These are phyloP conservation scores for Amyelois transitella DNA, from an alignment of 1,140 invertebrate species.

Conservation along the genomic window DNA sequence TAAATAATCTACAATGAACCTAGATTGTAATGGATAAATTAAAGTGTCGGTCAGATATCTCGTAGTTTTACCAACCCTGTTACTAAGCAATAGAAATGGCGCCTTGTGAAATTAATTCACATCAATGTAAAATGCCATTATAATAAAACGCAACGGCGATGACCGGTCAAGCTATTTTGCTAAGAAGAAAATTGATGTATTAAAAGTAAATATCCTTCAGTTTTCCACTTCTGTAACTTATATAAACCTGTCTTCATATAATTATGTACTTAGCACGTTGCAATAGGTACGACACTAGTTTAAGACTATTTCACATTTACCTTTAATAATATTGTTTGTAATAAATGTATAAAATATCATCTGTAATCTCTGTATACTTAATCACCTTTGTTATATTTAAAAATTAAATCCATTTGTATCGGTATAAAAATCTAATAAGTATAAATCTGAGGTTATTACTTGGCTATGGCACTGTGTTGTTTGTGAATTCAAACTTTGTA, in stretches of 20 bases:
- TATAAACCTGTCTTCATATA: slow-evolving; percentile 33
- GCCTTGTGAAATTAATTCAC: no score
- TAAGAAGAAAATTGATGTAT: slow-evolving; percentile 17
- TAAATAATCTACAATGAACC: no score
- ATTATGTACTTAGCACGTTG: slow-evolving; percentile 52
- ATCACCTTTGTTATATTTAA: slow-evolving; percentile 74
- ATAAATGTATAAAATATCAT: slow-evolving; percentile 75
- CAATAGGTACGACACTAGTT: slow-evolving; percentile 53
- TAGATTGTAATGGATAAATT: no score
- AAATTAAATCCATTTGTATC: slow-evolving; percentile 74
- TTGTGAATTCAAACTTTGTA: slow-evolving; percentile 70
- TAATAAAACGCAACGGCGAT: neutral
- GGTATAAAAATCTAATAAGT: slow-evolving; percentile 74
- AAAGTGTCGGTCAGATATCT: no score
- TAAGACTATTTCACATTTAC: slow-evolving; percentile 70
- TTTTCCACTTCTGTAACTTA: slow-evolving; percentile 35
- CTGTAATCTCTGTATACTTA: slow-evolving; percentile 74
- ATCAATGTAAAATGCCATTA: neutral
- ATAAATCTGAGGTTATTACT: slow-evolving; percentile 70
- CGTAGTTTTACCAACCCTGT: no score
- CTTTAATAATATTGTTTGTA: slow-evolving; percentile 73
- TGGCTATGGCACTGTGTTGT: slow-evolving; percentile 69
- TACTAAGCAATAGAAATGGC: no score
- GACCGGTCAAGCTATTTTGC: neutral
- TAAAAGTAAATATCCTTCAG: slow-evolving; percentile 15